Evolutionary conservation across 2,113 vertebrate species (phyloP).

Genomic region (Glareola pratincola): DNA sequence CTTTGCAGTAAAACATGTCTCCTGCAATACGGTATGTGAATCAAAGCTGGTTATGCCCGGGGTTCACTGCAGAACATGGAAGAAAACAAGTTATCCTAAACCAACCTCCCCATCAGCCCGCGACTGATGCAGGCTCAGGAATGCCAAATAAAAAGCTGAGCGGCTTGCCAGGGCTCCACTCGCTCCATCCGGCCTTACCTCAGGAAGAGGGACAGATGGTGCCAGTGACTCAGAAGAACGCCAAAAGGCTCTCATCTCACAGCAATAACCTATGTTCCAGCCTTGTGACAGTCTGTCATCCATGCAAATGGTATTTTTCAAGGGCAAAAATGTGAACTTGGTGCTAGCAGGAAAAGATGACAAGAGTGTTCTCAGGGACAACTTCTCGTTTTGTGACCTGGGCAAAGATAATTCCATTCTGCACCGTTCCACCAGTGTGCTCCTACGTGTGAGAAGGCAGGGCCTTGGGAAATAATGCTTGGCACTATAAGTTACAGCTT

Average conservation of each 20-base stretch:
- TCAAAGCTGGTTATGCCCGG: not conserved
- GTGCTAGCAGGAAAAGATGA: not conserved
- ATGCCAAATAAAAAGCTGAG: not conserved
- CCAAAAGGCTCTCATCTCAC: slow-evolving; percentile 28
- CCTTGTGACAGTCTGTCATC: not conserved
- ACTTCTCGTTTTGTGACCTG: not conserved
- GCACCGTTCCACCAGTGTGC: not conserved
- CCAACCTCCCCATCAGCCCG: accelerated
- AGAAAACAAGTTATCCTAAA: not conserved
- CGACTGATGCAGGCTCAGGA: not conserved
- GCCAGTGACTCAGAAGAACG: slow-evolving; percentile 42
- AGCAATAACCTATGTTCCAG: slow-evolving; percentile 14
- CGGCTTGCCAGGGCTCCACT: not conserved
- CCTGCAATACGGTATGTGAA: not conserved
- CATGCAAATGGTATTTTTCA: not conserved
- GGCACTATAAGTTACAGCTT: not conserved
- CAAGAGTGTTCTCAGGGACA: not conserved
- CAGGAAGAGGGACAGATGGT: slow-evolving; percentile 55
- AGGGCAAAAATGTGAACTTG: not conserved
- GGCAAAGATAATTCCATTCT: not conserved
- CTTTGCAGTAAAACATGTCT: not conserved
- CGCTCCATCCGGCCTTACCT: not conserved
- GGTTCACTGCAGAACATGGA: not conserved
- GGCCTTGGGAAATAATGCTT: not conserved
- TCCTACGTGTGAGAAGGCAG: not conserved